Evolutionary conservation across 1,140 invertebrate species (phyloP), one percentile per base, ranked within the genome.

Genomic region (Drosophila novamexicana): DNA sequence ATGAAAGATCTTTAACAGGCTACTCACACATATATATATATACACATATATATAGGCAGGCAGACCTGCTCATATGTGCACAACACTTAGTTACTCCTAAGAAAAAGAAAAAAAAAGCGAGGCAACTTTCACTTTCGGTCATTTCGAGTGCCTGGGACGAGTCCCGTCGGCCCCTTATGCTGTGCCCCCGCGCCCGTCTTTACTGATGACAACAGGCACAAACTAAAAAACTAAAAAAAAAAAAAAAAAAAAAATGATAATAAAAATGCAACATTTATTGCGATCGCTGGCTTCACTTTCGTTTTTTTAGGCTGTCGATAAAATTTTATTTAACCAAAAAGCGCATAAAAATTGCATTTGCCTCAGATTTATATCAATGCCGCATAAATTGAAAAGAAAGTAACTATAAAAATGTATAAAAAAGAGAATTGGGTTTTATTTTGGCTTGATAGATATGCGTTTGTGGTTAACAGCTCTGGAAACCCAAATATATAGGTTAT

Each of bases 191-290:
- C 9, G 40, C 40, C 36, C 14, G 2, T 18, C 49, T 53, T 45
- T 32, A 53, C 56, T 39, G 75, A 53, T 71, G 72, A 82, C 72
- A 77, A 70, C 65, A 49, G 36, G 36, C 34, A 39, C 10, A 53
- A 72, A 37, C 12, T 12, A 63, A 73, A 53, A 66, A 52, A 45
- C 45, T 32, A 50, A 50, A 57, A 44, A 50, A 40, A 22, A 10
- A 42, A 52, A 59, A 56, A 59, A 14, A 64, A 52, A 50, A 79
- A 81, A 71, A 75, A 67, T 86, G 77, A 88, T 86, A 86, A 86
- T 86, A 86, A 88, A 86, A 86, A 79, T 86, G 79, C 83, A 86
- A 79, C 83, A 86, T 88, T 82, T 86, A 86, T 83, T 88, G 73
- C 64, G 68, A 66, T 67, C 64, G 77, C 5, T 34, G 61, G 64